These are phyloP conservation scores for Meles meles DNA, from an alignment of 2,113 vertebrate genomes.

Conservation along the genomic window DNA sequence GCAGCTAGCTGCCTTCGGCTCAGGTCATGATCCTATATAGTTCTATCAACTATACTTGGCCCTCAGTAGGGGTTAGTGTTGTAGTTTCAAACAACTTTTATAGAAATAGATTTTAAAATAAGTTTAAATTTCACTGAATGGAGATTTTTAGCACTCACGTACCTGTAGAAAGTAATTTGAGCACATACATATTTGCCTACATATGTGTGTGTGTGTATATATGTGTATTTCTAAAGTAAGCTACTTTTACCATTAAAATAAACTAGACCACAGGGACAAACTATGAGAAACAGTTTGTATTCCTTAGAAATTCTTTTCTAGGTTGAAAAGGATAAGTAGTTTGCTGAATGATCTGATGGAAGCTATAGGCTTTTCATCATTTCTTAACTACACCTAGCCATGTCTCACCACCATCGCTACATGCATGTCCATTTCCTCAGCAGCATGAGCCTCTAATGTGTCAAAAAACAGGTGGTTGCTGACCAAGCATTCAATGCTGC, in stretches of 20 bases:
- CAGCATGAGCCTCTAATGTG: slow-evolving; percentile 90
- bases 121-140: background rate
- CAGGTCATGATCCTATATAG: too few species aligned
- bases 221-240: background rate
- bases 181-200: background rate
- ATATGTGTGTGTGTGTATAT: background rate
- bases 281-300: slow-evolving; percentile 36
- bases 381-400: slow-evolving; percentile 88
- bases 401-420: slow-evolving; percentile 88
- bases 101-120: background rate
- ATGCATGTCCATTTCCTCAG: slow-evolving; percentile 86
- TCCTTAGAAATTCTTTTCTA: slow-evolving; percentile 68
- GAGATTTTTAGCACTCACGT: background rate
- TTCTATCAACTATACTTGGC: background rate
- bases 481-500: slow-evolving; percentile 86
- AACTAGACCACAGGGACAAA: slow-evolving; percentile 56
- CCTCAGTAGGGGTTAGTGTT: background rate
- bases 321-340: slow-evolving; percentile 80
- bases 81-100: background rate
- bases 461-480: slow-evolving; percentile 91
- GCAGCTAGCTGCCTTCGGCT: too few species aligned
- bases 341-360: slow-evolving; percentile 88
- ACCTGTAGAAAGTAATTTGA: background rate
- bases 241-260: slow-evolving; percentile 61
- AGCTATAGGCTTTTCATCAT: slow-evolving; percentile 88